Conservation (phyloP, 1,140 invertebrate genomes). For the Lepidurus packardi region DNA sequence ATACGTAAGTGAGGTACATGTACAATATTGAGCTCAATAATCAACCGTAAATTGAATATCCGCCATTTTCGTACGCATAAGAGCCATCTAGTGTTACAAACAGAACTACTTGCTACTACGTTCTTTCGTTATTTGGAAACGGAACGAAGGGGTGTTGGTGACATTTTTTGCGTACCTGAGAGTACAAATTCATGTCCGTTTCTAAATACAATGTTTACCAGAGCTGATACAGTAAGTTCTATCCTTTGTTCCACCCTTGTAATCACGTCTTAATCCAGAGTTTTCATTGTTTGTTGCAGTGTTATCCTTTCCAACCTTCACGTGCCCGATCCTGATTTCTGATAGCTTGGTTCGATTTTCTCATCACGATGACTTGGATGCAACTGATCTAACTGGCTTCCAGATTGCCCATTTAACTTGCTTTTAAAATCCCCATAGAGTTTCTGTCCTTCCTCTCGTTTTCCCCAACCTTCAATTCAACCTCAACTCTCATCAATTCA, state of each 20-base stretch:
- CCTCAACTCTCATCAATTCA: too few relatives aligned
- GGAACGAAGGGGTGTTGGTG: conserved; percentile 3
- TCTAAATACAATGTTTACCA: neutral
- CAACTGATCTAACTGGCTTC: neutral
- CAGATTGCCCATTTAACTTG: neutral
- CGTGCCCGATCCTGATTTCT: neutral
- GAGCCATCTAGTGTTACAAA: neutral
- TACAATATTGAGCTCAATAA: too few relatives aligned
- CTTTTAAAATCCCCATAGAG: neutral
- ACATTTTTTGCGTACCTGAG: neutral
- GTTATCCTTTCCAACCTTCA: neutral
- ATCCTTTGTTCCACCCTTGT: neutral
- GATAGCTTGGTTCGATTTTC: neutral
- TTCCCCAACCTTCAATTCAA: too few relatives aligned
- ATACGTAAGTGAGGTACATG: too few relatives aligned
- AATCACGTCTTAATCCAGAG: neutral
- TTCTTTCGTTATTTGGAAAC: conserved; percentile 15
- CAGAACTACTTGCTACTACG: neutral
- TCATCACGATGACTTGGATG: neutral
- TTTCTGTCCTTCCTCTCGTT: neutral
- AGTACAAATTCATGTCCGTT: neutral
- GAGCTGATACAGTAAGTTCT: neutral
- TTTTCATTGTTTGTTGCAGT: neutral
- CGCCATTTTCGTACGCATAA: neutral
- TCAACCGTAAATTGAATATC: neutral